Evolutionary conservation across 2,888 invertebrate species (phyloP), one percentile per base, ranked within the genome.

Genomic region (Eupithecia abbreviata): DNA sequence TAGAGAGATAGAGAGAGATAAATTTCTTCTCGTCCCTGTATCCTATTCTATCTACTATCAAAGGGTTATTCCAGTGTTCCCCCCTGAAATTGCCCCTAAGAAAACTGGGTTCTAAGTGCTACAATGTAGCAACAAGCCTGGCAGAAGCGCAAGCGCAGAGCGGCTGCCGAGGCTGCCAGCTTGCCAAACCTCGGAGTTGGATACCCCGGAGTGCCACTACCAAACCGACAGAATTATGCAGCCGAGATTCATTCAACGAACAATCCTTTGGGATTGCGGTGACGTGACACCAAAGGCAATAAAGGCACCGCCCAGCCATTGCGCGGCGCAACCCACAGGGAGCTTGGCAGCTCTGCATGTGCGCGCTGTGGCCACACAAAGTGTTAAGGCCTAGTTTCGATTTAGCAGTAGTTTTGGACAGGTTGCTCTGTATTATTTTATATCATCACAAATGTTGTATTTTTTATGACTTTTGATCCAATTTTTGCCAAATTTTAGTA

Each of bases 191-290:
- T 9, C 62, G 30, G 30, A 62, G 62, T 30, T 62, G 10, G 30
- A 30, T 30, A 62, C 30, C 62, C 62, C 30, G 3, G 62, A 62
- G 18, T 12, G 62, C 62, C 62, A 62, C 62, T 62, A 62, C 12
- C 62, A 62, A 58, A 62, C 62, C 62, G 62, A 62, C 62, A 12
- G 3, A 62, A 62, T 62, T 62, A 62, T 62, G 30, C 62, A 30
- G 62, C 55, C 9, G 12, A 30, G 12, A 30, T 30, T 18, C 18
- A 62, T 62, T 58, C 18, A 58, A 58, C 18, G 58, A 58, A 18
- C 58, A 55, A 18, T 55, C 62, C 12, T 30, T 62, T 62, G 62
- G 62, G 62, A 62, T 62, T 30, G 62, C 62, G 30, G 62, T 62
- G 30, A 30, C 18, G 30, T 10, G 30, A 30, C 30, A 62, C 4